Evolutionary conservation across 2,113 vertebrate genomes (phyloP).

Genomic region (Physeter macrocephalus): DNA sequence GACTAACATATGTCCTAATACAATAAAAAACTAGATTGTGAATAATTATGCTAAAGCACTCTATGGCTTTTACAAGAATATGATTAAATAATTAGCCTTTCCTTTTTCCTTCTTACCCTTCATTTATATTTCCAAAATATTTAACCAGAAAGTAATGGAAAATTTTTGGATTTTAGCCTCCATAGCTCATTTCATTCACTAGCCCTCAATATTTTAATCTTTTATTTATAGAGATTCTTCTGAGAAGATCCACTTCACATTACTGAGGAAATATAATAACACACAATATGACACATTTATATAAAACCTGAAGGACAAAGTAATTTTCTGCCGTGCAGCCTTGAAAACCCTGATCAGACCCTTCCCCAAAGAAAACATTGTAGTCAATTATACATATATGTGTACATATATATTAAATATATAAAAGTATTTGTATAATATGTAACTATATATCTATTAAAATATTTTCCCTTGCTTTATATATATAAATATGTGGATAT

Average conservation of each 20-base stretch:
- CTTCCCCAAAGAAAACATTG: not conserved
- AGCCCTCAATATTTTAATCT: not conserved
- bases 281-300: not conserved
- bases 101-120: not conserved
- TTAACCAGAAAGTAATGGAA: not conserved
- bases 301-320: not conserved
- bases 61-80: not conserved
- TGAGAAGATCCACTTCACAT: not conserved
- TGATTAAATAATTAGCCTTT: not conserved
- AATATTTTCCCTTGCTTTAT: not conserved
- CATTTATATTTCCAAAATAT: conserved; percentile 4
- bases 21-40: not conserved
- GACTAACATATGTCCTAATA: not conserved
- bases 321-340: not conserved
- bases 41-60: not conserved
- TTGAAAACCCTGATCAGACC: not conserved
- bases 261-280: not conserved
- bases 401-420: not conserved
- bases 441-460: not conserved
- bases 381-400: not conserved
- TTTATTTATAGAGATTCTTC: conserved; percentile 14
- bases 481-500: not conserved
- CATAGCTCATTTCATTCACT: not conserved
- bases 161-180: not conserved
- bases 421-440: too few relatives aligned